Base-by-base conservation (phyloP, 2,888 invertebrate species). In the Drosophila nr. perissopoda region DNA sequence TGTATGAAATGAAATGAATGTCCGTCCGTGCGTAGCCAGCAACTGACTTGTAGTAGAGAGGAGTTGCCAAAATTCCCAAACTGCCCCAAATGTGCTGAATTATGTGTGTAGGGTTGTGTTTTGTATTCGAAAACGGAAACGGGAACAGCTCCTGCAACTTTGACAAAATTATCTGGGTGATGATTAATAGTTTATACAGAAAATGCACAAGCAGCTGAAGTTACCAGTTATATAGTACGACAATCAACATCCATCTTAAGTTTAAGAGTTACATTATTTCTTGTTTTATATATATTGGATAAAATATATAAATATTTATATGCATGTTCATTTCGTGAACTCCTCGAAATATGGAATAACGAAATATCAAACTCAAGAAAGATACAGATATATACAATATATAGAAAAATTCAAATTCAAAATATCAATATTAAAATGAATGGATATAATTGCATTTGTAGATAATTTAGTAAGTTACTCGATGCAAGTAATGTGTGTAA, bases 51-150 rank as follows among this genome's bases (percentile, higher is more conserved):
- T 57, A 58, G 61, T 48, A 59, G 52, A 16, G 45, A 36, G 36
- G 36, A 56, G 59, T 77, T 62, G 36, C 62, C 65, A 61, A 62
- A 45, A 42, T 69, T 54, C 54, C 57, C 54, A 40, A 60, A 60
- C 49, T 56, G 69, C 36, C 51, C 21, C 25, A 61, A 58, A 54
- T 53, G 59, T 59, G 65, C 21, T 21, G 42, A 42, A 42, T 42
- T 42, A 2, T 21, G 42, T 25, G 21, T 25, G 16, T 21, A 2
- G 21, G 61, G 36, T 54, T 76, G 57, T 54, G 38, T 54, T 31
- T 36, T 61, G 61, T 49, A 53, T 64, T 42, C 11, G 36, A 67
- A 60, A 48, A 21, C 33, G 21, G n/a, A 53, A 53, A 16, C 21
- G 33, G 16, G 21, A 53, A 34, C 16, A 21, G 6, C 3, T 34